Conservation (phyloP, 2,888 invertebrate species). For the Scotopteryx bipunctaria region DNA sequence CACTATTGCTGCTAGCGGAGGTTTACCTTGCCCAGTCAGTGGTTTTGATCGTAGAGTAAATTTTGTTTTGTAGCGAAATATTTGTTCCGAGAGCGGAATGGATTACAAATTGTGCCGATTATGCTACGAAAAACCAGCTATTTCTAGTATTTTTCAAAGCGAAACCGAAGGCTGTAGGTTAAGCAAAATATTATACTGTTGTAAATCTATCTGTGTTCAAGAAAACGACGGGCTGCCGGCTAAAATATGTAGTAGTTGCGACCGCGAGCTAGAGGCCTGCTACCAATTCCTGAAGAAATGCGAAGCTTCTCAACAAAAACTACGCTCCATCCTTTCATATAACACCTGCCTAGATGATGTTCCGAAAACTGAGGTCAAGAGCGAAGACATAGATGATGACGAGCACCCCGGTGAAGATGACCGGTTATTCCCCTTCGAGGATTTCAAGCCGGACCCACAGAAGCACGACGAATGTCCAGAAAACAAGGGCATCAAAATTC, state of each 20-base stretch:
- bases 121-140: slow-evolving; percentile 55
- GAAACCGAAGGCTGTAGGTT: slow-evolving; percentile 36
- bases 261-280: slow-evolving; percentile 48
- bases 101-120: slow-evolving; percentile 55
- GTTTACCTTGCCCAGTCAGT: too few species aligned
- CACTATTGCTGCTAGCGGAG: too few species aligned
- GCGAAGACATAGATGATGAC: slow-evolving; percentile 43
- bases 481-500: neutral
- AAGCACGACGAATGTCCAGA: neutral
- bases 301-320: slow-evolving; percentile 56
- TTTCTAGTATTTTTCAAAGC: slow-evolving; percentile 47
- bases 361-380: slow-evolving; percentile 51
- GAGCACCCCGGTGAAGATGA: slow-evolving; percentile 33
- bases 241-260: slow-evolving; percentile 55
- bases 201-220: slow-evolving; percentile 50
- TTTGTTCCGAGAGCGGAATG: too few species aligned
- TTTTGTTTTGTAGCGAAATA: too few species aligned
- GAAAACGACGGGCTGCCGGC: slow-evolving; percentile 60
- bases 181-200: slow-evolving; percentile 61
- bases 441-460: slow-evolving; percentile 6
- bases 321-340: slow-evolving; percentile 41
- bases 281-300: slow-evolving; percentile 63
- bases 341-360: neutral
- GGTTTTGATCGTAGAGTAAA: too few species aligned
- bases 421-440: slow-evolving; percentile 1